Conservation (phyloP, 2,797 vertebrate species). For the Otolemur crassicaudatus region DNA sequence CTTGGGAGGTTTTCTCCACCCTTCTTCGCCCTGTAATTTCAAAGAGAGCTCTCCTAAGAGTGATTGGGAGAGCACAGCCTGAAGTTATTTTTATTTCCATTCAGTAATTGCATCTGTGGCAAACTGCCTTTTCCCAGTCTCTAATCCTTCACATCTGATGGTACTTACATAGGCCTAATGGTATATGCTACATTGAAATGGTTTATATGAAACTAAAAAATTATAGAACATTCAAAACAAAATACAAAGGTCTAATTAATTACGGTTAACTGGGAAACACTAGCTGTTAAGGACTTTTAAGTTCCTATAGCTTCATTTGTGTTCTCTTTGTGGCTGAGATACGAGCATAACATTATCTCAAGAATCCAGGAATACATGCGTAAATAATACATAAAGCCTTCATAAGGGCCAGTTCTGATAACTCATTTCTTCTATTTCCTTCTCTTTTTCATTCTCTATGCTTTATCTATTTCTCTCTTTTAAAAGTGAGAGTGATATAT, state of each 20-base stretch:
- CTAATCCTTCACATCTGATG: not conserved
- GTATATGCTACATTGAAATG: not conserved
- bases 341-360: not conserved
- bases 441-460: not conserved
- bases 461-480: not conserved
- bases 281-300: not conserved
- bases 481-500: not conserved
- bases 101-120: not conserved
- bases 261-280: not conserved
- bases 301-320: not conserved
- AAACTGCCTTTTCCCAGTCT: constrained; percentile 19
- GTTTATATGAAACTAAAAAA: not conserved
- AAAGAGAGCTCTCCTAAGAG: not conserved
- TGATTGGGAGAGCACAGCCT: not conserved
- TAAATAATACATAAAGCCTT: not conserved
- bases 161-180: not conserved
- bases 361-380: not conserved
- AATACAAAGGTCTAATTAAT: not conserved
- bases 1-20: not conserved
- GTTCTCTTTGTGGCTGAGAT: not conserved
- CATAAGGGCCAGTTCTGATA: not conserved
- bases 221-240: not conserved
- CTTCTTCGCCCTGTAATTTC: not conserved
- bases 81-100: constrained; percentile 17
- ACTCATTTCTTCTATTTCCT: not conserved